Evolutionary conservation across 2,888 invertebrate genomes (phyloP).

Genomic region (Dorcus parallelipipedus): DNA sequence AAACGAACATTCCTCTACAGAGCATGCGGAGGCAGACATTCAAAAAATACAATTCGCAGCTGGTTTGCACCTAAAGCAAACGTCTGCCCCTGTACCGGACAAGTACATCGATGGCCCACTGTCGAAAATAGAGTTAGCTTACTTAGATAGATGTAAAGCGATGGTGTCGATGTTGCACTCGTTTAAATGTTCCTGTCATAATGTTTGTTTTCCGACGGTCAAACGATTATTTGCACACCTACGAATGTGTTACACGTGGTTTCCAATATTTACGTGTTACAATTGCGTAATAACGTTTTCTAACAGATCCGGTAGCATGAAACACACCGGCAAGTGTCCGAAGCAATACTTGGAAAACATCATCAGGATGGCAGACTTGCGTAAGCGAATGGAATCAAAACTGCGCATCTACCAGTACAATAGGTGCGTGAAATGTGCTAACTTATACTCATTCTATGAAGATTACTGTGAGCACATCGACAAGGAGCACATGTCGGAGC

Average conservation of each 20-base stretch:
- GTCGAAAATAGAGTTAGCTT: constrained; percentile 41
- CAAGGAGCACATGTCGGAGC: constrained; percentile 35
- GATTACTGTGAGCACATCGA: constrained; percentile 44
- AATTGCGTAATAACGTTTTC: constrained; percentile 59
- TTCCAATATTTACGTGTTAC: constrained; percentile 62
- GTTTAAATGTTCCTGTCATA: constrained; percentile 42
- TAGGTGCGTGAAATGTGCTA: constrained; percentile 41
- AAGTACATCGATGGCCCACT: constrained; percentile 33
- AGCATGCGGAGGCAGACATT: constrained; percentile 32
- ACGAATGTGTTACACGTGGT: constrained; percentile 44
- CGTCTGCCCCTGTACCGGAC: constrained; percentile 23
- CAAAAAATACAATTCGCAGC: constrained; percentile 45
- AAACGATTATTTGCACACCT: constrained; percentile 43
- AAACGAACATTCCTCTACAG: constrained; percentile 4
- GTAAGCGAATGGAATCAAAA: constrained; percentile 39
- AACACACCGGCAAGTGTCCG: constrained; percentile 37
- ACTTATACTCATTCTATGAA: constrained; percentile 42
- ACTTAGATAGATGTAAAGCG: constrained; percentile 43
- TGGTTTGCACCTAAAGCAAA: constrained; percentile 39
- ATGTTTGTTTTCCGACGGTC: constrained; percentile 35
- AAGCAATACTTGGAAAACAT: constrained; percentile 36
- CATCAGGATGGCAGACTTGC: constrained; percentile 37
- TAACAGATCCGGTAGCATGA: constrained; percentile 40
- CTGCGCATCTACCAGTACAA: constrained; percentile 44
- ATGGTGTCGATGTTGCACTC: constrained; percentile 42